Percentiles rank a stretch among this genome's conserved stretches.
Evolutionary conservation across 2,888 invertebrate genomes (phyloP).

Genomic region (Nycteola revayana): DNA sequence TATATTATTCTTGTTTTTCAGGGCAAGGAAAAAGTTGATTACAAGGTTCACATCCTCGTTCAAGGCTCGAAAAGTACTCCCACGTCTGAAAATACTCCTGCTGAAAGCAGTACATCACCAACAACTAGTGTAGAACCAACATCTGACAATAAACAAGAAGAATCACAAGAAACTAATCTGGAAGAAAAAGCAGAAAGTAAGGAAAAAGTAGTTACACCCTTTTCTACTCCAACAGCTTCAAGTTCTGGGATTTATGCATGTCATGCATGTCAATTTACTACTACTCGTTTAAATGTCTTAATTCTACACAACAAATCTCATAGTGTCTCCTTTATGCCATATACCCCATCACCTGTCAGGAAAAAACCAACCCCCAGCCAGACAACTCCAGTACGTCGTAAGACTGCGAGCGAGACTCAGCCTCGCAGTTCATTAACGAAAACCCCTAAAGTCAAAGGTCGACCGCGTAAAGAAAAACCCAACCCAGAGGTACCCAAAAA

Average conservation of each 20-base stretch:
- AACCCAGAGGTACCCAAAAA: conserved; percentile 60
- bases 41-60: conserved; percentile 84
- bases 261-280: conserved; percentile 84
- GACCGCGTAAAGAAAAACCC: conserved; percentile 57
- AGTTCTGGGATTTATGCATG: conserved; percentile 80
- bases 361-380: conserved; percentile 47
- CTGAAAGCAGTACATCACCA: conserved; percentile 30
- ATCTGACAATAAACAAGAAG: conserved; percentile 14
- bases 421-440: conserved; percentile 36
- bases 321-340: conserved; percentile 74
- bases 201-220: conserved; percentile 28
- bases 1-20: conserved; percentile 41
- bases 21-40: conserved; percentile 74
- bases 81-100: conserved; percentile 36
- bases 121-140: conserved; percentile 28
- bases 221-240: conserved; percentile 33
- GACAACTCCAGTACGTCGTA: conserved; percentile 24
- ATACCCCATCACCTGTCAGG: conserved; percentile 66
- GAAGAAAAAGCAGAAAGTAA: conserved; percentile 22
- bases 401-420: conserved; percentile 9
- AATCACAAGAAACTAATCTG: conserved; percentile 9
- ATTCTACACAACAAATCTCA: conserved; percentile 88
- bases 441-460: conserved; percentile 52
- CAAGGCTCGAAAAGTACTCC: conserved; percentile 72
- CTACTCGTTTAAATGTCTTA: conserved; percentile 87